These are phyloP conservation scores for Limonius californicus DNA, from an alignment of 1,140 invertebrate genomes.

Conservation along the genomic window DNA sequence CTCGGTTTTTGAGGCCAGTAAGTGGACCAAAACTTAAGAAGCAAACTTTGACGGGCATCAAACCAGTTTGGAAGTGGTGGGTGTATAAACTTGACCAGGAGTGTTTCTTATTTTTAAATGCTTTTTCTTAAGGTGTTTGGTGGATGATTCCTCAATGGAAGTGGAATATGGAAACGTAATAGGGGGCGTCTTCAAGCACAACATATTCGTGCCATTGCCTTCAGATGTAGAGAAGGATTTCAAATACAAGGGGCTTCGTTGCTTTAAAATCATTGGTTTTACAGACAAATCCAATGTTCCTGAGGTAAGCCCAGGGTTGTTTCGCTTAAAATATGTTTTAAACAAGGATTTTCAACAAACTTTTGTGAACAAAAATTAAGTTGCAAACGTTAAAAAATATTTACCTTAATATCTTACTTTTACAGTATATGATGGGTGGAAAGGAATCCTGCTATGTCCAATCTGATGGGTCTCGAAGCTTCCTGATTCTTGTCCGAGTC, in stretches of 20 bases:
- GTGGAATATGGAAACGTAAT: background rate
- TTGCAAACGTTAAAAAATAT: no score
- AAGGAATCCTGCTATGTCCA: background rate
- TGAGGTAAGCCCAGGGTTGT: background rate
- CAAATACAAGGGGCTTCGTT: background rate
- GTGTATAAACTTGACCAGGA: no score
- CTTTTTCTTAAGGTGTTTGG: background rate
- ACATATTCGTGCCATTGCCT: background rate
- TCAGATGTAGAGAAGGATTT: background rate
- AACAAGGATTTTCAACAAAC: no score
- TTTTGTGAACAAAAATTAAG: no score
- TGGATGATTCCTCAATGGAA: background rate
- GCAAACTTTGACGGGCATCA: no score
- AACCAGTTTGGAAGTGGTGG: no score
- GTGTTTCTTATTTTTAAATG: no score
- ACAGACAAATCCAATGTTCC: background rate
- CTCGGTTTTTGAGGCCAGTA: background rate
- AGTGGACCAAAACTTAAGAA: background rate
- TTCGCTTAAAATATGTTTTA: no score
- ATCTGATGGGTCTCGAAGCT: background rate
- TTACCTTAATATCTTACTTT: background rate
- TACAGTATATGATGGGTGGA: background rate
- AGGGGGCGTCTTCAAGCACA: background rate
- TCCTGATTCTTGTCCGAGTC: background rate
- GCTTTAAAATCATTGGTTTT: conserved; percentile 2